Conservation (phyloP, 1,140 invertebrate species). For the Stratiolaelaps scimitus region DNA sequence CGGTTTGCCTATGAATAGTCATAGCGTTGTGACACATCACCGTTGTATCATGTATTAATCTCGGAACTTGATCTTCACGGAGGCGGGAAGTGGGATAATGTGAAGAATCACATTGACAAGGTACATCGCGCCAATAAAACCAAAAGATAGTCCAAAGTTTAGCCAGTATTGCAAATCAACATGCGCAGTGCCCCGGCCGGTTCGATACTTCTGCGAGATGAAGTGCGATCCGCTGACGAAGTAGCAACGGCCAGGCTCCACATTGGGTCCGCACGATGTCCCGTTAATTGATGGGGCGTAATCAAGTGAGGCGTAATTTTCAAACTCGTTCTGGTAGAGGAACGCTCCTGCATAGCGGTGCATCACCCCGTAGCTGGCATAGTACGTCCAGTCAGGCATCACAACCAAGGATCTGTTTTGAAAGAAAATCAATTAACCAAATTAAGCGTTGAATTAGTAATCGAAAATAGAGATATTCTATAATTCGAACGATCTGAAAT, state of each 20-base stretch:
- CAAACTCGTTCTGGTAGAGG: constrained; percentile 49
- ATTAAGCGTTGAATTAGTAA: neutral
- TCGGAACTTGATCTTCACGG: constrained; percentile 74
- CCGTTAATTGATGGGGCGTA: constrained; percentile 36
- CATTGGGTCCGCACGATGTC: constrained; percentile 35
- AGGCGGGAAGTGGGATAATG: constrained; percentile 66
- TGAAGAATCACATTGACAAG: constrained; percentile 72
- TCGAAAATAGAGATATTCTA: too few relatives aligned
- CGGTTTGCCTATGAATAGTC: too few relatives aligned
- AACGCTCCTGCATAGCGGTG: constrained; percentile 57
- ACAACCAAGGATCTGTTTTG: constrained; percentile 43
- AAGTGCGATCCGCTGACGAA: constrained; percentile 59
- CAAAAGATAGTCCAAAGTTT: constrained; percentile 67
- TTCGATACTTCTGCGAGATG: constrained; percentile 56
- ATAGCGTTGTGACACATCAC: too few relatives aligned
- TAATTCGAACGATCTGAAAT: too few relatives aligned
- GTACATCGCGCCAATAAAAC: constrained; percentile 63
- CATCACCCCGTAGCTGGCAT: constrained; percentile 61
- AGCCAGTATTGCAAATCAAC: constrained; percentile 52
- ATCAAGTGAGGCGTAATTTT: constrained; percentile 36
- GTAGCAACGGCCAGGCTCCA: constrained; percentile 48
- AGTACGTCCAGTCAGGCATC: constrained; percentile 62
- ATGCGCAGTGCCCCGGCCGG: constrained; percentile 45
- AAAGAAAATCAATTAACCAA: neutral
- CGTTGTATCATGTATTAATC: constrained; percentile 49